phyloP scores from a whole-genome alignment of 2,888 invertebrate genomes.

The Eupithecia pulchellata region DNA sequence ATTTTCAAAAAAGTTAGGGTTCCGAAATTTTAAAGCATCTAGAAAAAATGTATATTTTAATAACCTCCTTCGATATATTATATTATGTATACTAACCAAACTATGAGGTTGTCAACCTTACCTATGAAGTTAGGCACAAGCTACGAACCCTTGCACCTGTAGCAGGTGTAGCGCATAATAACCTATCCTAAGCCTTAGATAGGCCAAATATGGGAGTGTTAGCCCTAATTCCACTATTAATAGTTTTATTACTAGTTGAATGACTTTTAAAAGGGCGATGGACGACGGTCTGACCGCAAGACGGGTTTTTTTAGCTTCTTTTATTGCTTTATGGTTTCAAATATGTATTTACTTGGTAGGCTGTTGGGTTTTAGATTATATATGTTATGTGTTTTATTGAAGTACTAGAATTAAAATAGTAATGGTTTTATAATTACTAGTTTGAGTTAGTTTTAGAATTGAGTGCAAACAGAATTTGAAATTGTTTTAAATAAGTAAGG shows the following conservation, averaged over 20 bases:
- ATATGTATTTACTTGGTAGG: conserved; percentile 1
- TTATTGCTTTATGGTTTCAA: conserved; percentile 4
- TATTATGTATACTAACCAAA: too few relatives aligned
- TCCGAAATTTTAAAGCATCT: too few relatives aligned
- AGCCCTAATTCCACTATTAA: conserved; percentile 24
- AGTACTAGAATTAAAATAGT: not conserved
- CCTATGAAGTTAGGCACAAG: conserved; percentile 15
- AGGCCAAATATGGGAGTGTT: conserved; percentile 23
- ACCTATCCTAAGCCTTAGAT: conserved; percentile 27
- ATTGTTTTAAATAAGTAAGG: not conserved
- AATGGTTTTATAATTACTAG: not conserved
- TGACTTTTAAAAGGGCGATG: conserved; percentile 14
- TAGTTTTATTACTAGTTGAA: conserved; percentile 22
- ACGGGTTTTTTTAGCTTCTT: not conserved
- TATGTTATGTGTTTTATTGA: not conserved
- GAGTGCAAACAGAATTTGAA: not conserved
- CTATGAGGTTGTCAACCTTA: conserved; percentile 4
- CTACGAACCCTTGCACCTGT: conserved; percentile 27
- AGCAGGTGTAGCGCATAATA: conserved; percentile 30
- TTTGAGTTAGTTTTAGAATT: not conserved
- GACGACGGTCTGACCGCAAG: not conserved
- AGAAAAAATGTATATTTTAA: not conserved
- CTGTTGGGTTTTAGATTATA: not conserved
- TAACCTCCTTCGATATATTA: too few relatives aligned
- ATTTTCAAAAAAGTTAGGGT: too few relatives aligned